Evolutionary conservation across 2,888 invertebrate genomes (phyloP).

Genomic region (Koerneria pararmatus): DNA sequence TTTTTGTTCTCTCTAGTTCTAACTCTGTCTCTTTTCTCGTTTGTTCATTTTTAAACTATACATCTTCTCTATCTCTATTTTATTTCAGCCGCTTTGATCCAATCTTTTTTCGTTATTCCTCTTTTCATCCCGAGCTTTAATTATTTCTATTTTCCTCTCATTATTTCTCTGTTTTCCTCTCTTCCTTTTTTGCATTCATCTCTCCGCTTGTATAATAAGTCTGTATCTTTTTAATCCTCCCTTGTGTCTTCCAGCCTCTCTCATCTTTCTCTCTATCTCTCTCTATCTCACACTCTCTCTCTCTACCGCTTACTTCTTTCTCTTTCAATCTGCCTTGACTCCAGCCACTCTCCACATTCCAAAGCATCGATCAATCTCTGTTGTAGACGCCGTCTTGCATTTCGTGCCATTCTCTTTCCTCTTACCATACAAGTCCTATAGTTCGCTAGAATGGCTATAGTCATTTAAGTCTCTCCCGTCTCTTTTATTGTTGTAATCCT

Average conservation of each 20-base stretch:
- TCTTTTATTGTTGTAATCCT: neutral
- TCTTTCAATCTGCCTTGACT: neutral
- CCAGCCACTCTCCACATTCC: neutral
- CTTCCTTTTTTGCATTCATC: neutral
- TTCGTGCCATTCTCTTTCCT: no score
- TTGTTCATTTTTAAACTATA: no score
- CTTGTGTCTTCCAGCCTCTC: neutral
- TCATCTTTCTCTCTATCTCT: constrained; percentile 7
- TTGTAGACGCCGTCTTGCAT: no score
- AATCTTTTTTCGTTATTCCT: neutral
- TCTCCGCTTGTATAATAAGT: neutral
- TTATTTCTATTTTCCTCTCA: neutral
- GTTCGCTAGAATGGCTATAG: no score
- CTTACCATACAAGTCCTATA: no score
- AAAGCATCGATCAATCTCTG: neutral
- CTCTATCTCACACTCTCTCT: constrained; percentile 13
- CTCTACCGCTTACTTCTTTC: neutral
- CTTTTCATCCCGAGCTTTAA: neutral
- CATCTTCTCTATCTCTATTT: no score
- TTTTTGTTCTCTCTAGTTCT: no score
- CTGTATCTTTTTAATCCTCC: neutral
- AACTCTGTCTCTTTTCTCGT: no score
- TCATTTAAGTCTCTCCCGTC: neutral
- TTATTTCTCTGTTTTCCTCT: neutral
- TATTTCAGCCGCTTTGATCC: neutral